Evolutionary conservation across 2,113 vertebrate genomes (phyloP).

Genomic region (Thalassoma bifasciatum): DNA sequence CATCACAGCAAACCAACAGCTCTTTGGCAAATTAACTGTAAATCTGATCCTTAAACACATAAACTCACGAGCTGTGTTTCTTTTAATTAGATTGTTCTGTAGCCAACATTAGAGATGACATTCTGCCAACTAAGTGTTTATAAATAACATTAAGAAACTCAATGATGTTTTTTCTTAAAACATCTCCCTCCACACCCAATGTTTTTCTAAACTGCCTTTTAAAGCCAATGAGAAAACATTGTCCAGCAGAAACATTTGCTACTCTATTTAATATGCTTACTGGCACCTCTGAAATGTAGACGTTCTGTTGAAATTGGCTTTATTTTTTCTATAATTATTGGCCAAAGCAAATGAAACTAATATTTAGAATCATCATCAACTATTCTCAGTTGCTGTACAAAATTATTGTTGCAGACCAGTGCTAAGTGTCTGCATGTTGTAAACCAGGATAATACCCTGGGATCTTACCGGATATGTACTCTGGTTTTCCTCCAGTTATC

Average conservation of each 20-base stretch:
- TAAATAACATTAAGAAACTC: background rate
- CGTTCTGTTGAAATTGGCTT: slow-evolving; percentile 9
- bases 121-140: background rate
- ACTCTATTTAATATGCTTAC: background rate
- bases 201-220: background rate
- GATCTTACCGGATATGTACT: slow-evolving; percentile 50
- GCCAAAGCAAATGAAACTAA: background rate
- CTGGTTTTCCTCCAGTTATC: slow-evolving; percentile 53
- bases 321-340: slow-evolving; percentile 1
- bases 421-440: slow-evolving; percentile 26
- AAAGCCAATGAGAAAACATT: background rate
- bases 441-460: slow-evolving; percentile 38
- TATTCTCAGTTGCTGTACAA: slow-evolving; percentile 19
- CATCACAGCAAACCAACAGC: background rate
- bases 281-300: background rate
- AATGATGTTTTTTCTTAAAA: background rate
- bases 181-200: background rate
- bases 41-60: background rate
- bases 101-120: background rate
- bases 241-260: background rate
- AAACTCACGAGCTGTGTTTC: background rate
- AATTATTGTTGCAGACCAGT: slow-evolving; percentile 30
- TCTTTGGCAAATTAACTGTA: background rate
- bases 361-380: slow-evolving; percentile 10
- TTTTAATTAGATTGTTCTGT: slow-evolving; percentile 19